These are phyloP conservation scores for Craniophora ligustri DNA, from an alignment of 2,888 invertebrate species.

Conservation along the genomic window DNA sequence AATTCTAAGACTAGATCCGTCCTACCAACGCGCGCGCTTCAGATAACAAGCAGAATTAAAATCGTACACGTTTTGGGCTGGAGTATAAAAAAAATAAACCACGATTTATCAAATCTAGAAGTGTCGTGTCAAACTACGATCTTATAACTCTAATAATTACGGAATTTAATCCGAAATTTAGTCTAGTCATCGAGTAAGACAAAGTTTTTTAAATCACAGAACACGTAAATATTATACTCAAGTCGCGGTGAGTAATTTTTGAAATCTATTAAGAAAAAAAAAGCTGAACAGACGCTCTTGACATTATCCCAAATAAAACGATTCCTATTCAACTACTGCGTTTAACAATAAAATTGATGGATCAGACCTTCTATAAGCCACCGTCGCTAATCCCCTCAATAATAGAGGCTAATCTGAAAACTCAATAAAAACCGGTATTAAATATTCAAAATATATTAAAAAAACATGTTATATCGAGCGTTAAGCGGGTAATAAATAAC, in stretches of 20 bases:
- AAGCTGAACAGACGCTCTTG: not conserved
- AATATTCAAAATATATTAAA: slow-evolving; percentile 42
- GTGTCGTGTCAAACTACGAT: too few species aligned
- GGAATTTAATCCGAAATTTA: too few species aligned
- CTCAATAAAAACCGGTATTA: slow-evolving; percentile 38
- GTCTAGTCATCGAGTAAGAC: not conserved
- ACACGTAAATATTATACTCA: not conserved
- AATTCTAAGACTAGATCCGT: too few species aligned
- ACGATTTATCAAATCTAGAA: too few species aligned
- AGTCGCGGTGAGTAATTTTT: not conserved
- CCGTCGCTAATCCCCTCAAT: slow-evolving; percentile 11
- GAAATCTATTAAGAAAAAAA: not conserved
- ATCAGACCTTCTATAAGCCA: slow-evolving; percentile 17
- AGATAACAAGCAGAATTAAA: too few species aligned
- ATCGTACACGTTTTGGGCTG: too few species aligned
- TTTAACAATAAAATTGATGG: slow-evolving; percentile 23
- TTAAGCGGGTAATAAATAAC: slow-evolving; percentile 60
- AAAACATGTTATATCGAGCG: slow-evolving; percentile 52
- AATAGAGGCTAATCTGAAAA: slow-evolving; percentile 38
- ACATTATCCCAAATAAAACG: slow-evolving; percentile 8
- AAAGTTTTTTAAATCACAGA: too few species aligned
- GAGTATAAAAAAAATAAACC: too few species aligned
- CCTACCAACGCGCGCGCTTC: too few species aligned
- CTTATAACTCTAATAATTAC: too few species aligned
- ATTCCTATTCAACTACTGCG: slow-evolving; percentile 11